Evolutionary conservation across 2,888 invertebrate genomes (phyloP), one percentile per base, ranked within the genome.

Genomic region (Drosophila setosimentum): DNA sequence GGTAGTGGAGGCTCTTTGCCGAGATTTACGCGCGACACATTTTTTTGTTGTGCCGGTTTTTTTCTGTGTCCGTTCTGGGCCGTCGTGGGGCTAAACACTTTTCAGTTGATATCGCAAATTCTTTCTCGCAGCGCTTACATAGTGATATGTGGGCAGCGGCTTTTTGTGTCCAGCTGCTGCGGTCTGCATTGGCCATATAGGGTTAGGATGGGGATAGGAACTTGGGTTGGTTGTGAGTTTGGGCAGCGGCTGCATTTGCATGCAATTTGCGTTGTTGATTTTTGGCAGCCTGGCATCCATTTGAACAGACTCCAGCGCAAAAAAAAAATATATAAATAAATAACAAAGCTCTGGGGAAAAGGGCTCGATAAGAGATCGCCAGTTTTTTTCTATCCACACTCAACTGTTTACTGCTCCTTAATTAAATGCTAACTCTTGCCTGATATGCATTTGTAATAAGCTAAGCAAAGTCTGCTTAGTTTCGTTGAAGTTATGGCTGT

Each of bases 31-130:
- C 81, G 83, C 85, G 83, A 83, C 83, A 84, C 73, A 18, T 40
- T 51, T 30, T 32, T 70, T 73, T 45, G 68, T 72, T 72, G n/a
- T n/a, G n/a, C n/a, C 16, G 58, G 60, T 55, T 58, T 50, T 48
- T 18, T 29, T 50, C 58, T 68, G 61, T 63, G 60, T 37, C 3
- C 4, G 29, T 33, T 13, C 32, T n/a, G 48, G 21, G 10, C 16
- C 54, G 51, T 62, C 69, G 59, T 40, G 51, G 65, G 63, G 60
- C 83, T 83, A 83, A 83, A 80, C 80, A 83, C 83, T 83, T 83
- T 83, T 83, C 83, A 82, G 82, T 82, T 83, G 80, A 83, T 83
- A 83, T 87, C 82, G 89, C 84, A 90, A 90, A 90, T 89, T 87
- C 87, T 87, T 88, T 75, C 63, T 79, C 71, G 70, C 82, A 73